Base-by-base conservation (phyloP, 2,888 invertebrate species). In the Chironomus riparius region DNA sequence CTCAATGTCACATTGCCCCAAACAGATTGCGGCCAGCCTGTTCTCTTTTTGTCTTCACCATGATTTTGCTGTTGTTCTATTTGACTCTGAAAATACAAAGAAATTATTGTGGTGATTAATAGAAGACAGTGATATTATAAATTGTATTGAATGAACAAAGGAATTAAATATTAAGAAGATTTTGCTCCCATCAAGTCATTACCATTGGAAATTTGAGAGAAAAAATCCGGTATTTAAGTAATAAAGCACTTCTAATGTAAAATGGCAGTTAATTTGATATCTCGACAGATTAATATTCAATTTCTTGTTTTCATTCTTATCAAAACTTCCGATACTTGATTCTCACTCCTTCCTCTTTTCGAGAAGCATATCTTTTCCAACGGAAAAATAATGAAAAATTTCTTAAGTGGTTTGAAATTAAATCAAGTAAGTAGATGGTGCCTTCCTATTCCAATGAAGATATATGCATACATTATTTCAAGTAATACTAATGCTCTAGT, bases 21-120 rank as follows among this genome's bases (percentile, higher is more conserved):
- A 78, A 97, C 97, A 83, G 95, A 94, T 81, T 97, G 96, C 0
- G 97, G 97, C 97, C 97, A 97, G 13, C 97, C 97, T 0, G 97
- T 97, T 77, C 97, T 88, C 0, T 95, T 95, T 83, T 94, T 95
- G 77, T 74, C 74, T 68, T 74, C 74, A 6, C 62, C 22, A 3
- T 62, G 62, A 13, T 74, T 65, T 15, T 73, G 72, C 47, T 71
- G 71, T 47, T 74, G 74, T 47, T 74, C 74, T 1, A 74, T 74
- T 74, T 74, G 74, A 61, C 24, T 74, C 74, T 74, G 72, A 38
- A 72, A 72, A n/a, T 18, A 18, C 38, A 38, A 56, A 56, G 18
- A 56, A 71, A n/a, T 61, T 6, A 22, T 7, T 28, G 6, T 15
- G n/a, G 12, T 15, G 6, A 56, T 15, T 56, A 15, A 15, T 56